Percentiles rank a stretch among this genome's conserved stretches.
phyloP scores from a whole-genome alignment of 2,797 vertebrate genomes.

The Melanotaenia trifasciata region DNA sequence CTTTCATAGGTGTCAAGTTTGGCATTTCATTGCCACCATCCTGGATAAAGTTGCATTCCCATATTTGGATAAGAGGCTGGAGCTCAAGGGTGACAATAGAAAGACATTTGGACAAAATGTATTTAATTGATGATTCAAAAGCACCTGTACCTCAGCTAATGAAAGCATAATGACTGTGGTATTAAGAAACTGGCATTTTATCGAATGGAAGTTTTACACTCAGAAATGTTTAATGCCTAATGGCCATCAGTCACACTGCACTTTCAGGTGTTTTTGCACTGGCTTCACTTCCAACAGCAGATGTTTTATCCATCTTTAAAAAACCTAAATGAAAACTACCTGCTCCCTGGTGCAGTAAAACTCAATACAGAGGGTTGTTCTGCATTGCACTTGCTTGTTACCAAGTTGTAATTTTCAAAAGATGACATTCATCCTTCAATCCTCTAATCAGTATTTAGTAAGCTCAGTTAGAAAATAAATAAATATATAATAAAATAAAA shows the following conservation, averaged over 20 bases:
- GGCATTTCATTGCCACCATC: background rate
- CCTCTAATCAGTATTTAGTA: constrained; percentile 57
- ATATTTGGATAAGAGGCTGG: no score
- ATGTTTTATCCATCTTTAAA: background rate
- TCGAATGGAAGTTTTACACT: background rate
- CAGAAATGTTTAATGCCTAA: background rate
- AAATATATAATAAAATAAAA: constrained; percentile 27
- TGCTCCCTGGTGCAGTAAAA: constrained; percentile 13
- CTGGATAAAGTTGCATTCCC: background rate
- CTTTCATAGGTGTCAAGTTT: background rate
- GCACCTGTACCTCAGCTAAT: background rate
- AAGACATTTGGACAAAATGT: no score
- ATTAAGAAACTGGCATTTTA: no score
- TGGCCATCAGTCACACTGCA: background rate
- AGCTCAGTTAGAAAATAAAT: constrained; percentile 43
- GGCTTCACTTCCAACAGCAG: background rate
- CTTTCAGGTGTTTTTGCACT: background rate
- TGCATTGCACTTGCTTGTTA: constrained; percentile 20
- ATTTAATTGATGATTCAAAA: background rate
- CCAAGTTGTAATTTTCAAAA: constrained; percentile 49
- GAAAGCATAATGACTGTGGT: no score
- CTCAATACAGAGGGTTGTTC: constrained; percentile 5
- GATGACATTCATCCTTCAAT: constrained; percentile 55
- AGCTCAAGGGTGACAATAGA: no score
- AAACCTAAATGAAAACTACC: background rate